Conservation (phyloP, 1,140 invertebrate species). For the Diachasma alloeum region DNA sequence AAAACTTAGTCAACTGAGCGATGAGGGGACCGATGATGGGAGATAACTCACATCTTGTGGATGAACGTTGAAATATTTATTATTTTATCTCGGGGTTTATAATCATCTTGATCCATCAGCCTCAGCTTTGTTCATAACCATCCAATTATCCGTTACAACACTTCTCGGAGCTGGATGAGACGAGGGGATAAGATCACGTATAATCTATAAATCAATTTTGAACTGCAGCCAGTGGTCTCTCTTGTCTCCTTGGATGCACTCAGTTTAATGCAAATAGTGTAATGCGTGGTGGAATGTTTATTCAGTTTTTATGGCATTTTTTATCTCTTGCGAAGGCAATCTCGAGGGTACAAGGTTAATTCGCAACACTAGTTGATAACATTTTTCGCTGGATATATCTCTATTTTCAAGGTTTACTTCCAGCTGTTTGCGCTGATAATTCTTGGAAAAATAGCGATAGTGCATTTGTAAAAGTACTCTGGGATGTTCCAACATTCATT, state of each 20-base stretch:
- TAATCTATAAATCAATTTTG: conserved; percentile 31
- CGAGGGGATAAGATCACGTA: conserved; percentile 22
- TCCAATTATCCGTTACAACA: conserved; percentile 32
- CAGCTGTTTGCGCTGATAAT: background rate
- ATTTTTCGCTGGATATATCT: background rate
- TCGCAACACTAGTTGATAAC: background rate
- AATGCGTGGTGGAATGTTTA: too few relatives aligned
- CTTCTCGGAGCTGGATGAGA: background rate
- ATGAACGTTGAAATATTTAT: background rate
- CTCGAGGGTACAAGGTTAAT: background rate
- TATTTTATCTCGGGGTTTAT: background rate
- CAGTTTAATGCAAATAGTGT: background rate
- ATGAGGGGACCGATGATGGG: background rate
- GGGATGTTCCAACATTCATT: background rate
- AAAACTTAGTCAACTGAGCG: too few relatives aligned
- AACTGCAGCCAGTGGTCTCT: background rate
- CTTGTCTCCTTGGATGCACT: background rate
- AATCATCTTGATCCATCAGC: background rate
- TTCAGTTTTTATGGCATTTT: background rate
- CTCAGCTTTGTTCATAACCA: conserved; percentile 13
- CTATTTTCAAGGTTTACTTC: background rate
- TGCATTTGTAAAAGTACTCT: background rate
- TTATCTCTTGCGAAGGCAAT: background rate
- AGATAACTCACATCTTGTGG: background rate
- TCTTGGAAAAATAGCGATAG: background rate